Base-by-base conservation (phyloP, 2,888 invertebrate genomes). In the Cylindroiulus punctatus region DNA sequence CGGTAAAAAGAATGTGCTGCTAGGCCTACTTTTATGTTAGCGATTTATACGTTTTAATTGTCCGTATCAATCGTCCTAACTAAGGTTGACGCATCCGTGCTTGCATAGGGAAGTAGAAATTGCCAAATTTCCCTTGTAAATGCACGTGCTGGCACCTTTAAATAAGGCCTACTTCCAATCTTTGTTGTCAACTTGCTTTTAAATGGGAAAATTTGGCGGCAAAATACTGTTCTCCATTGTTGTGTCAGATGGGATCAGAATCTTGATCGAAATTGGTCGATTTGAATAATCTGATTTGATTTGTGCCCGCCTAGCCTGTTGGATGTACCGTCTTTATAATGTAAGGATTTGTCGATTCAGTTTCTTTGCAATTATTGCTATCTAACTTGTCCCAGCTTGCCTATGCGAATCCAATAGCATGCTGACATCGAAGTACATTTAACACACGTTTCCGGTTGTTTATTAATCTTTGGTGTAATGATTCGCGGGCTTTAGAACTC, bases 21-120 rank as follows among this genome's bases (percentile, higher is more conserved):
- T 65, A 65, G 65, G 65, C 65, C 65, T 65, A 65, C 26, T 65
- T 65, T 26, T 65, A 65, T 65, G 65, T 65, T 65, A 26, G 26
- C 22, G 65, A 26, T 65, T 52, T 52, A n/a, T n/a, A 52, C 52
- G 19, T 52, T 65, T 22, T 26, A 26, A 57, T 22, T 12, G 22
- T 26, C 26, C 65, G 22, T 65, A 10, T 26, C 12, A 65, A 26
- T 26, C 12, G 12, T 65, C 26, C 8, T 22, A 65, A 26, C 26
- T 65, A 8, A 8, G 12, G 12, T 65, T 65, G 65, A 22, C 65
- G 26, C 26, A 65, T 65, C 65, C 26, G 26, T 0, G 26, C 10
- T 12, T 10, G 22, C 12, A 26, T 65, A 12, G 22, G 10, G 22
- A 26, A 10, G 26, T n/a, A 1, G 7, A 57, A 57, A 8, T 57